Base-by-base conservation (phyloP, 2,888 invertebrate species). In the Cataglyphis livida region DNA sequence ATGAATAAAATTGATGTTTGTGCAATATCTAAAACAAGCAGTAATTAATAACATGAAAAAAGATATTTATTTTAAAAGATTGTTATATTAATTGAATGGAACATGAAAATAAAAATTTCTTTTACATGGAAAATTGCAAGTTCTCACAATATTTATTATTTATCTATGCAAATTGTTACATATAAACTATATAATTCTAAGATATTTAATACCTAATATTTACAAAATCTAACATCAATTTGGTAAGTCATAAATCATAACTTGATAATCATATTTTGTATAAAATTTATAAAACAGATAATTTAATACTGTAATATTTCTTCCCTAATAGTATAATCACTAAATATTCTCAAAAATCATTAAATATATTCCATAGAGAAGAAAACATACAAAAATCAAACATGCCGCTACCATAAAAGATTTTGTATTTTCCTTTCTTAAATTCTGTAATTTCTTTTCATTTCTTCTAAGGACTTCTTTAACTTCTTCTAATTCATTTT, bases 391-490 rank as follows among this genome's bases (percentile, higher is more conserved):
- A 62, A 94, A 94, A 41, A 92, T 84, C 21, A 94, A 44, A 82
- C 91, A 89, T 4, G 89, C 92, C 25, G 92, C 90, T 35, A 93
- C 82, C 90, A 94, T 92, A 62, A 93, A 94, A 2, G 92, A 90
- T 83, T 90, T 91, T 35, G 92, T 92, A 79, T 94, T 94, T 73
- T 93, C 90, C 51, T 87, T 91, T 59, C 92, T 88, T n/a, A 94
- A 83, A 0, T 70, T 83, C 15, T 86, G 79, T 61, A 94, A 83
- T 82, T 88, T 87, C 44, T 92, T 87, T 88, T 94, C 91, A 74
- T 93, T 94, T 64, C 81, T 90, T 59, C 84, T 89, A 28, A 94
- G 86, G 25, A 92, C 87, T 18, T 90, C 81, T 78, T 93, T 93
- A 2, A 93, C 90, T 21, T 92, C 89, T 59, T 91, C 91, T 54